phyloP scores from a whole-genome alignment of 2,113 vertebrate species.

The Corythoichthys intestinalis region DNA sequence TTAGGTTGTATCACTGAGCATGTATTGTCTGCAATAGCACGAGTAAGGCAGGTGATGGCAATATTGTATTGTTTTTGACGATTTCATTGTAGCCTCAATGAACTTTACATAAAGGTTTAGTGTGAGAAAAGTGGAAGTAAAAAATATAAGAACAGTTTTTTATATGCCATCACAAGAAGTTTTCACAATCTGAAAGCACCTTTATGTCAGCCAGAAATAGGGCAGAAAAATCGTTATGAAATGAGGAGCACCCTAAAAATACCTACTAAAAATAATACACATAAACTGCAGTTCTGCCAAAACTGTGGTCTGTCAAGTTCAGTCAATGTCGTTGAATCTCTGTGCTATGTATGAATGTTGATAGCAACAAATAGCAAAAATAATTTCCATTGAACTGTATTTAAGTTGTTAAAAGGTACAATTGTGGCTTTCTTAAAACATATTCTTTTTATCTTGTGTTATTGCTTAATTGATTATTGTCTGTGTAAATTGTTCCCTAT shows the following conservation, averaged over 20 bases:
- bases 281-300: background rate
- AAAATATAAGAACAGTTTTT: slow-evolving; percentile 19
- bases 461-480: no score
- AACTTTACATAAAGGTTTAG: slow-evolving; percentile 10
- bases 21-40: slow-evolving; percentile 44
- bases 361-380: background rate
- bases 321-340: background rate
- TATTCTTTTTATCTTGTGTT: no score
- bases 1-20: background rate
- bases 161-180: slow-evolving; percentile 7
- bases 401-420: background rate
- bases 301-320: background rate
- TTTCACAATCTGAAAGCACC: slow-evolving; percentile 12
- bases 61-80: slow-evolving; percentile 57
- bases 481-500: no score
- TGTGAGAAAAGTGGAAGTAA: slow-evolving; percentile 16
- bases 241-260: slow-evolving; percentile 28
- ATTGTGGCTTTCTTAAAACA: background rate
- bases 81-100: background rate
- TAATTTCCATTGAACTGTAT: background rate
- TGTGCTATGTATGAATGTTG: background rate
- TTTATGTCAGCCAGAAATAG: slow-evolving; percentile 34
- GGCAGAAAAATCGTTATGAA: slow-evolving; percentile 25
- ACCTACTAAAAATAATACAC: background rate
- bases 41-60: slow-evolving; percentile 60